Evolutionary conservation across 2,888 invertebrate species (phyloP).

Genomic region (Clepsis dumicolana): DNA sequence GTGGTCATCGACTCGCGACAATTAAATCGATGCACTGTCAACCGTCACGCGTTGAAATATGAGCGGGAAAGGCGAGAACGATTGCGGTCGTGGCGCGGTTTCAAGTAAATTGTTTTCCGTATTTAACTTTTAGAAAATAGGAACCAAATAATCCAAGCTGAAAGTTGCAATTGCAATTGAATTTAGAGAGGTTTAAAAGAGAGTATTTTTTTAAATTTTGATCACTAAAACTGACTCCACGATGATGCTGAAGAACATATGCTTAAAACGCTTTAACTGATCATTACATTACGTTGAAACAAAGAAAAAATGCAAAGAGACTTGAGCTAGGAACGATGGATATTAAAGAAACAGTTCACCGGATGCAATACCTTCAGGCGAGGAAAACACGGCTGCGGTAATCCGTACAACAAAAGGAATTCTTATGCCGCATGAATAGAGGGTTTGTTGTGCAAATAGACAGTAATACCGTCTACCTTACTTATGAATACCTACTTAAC

Average conservation of each 20-base stretch:
- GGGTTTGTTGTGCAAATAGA: constrained; percentile 39
- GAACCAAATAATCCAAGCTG: not conserved
- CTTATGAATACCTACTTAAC: constrained; percentile 28
- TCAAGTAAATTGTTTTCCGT: constrained; percentile 14
- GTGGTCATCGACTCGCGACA: constrained; percentile 79
- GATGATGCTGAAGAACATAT: not conserved
- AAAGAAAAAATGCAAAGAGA: not conserved
- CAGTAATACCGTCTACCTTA: constrained; percentile 14
- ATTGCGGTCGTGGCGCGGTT: constrained; percentile 19
- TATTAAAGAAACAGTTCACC: constrained; percentile 20
- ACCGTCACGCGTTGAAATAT: constrained; percentile 44
- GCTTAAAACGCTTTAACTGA: not conserved
- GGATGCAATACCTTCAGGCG: constrained; percentile 21
- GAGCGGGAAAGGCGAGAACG: constrained; percentile 33
- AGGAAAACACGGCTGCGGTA: constrained; percentile 26
- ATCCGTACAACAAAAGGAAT: constrained; percentile 36
- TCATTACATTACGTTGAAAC: not conserved
- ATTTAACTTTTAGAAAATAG: not conserved
- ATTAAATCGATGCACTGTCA: constrained; percentile 71
- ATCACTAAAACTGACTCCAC: not conserved
- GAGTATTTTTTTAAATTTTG: too few relatives aligned
- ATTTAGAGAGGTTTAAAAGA: too few relatives aligned
- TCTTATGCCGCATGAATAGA: constrained; percentile 32
- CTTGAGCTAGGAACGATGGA: not conserved
- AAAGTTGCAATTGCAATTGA: not conserved